Conservation (phyloP, 2,113 vertebrate genomes). For the Tenrec ecaudatus region DNA sequence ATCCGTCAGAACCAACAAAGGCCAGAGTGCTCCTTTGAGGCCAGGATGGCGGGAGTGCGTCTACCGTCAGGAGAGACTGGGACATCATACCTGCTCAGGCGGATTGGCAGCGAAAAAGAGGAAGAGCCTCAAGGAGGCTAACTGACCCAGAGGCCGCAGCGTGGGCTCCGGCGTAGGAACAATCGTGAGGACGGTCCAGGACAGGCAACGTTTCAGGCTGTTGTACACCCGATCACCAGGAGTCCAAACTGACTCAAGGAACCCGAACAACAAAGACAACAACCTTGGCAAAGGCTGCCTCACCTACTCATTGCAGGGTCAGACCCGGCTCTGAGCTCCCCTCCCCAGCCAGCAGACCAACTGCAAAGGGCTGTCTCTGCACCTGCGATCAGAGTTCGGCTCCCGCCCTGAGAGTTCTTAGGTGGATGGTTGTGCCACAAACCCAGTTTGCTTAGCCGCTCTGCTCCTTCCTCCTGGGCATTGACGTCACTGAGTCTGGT, state of each 20-base stretch:
- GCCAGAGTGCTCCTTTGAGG: too few species aligned
- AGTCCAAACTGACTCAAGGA: too few species aligned
- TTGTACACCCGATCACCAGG: too few species aligned
- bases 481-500: too few species aligned
- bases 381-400: not conserved
- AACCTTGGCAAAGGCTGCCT: not conserved
- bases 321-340: not conserved
- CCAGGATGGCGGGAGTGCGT: too few species aligned
- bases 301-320: not conserved
- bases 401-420: slow-evolving; percentile 7
- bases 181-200: not conserved
- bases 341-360: not conserved
- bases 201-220: not conserved
- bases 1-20: too few species aligned
- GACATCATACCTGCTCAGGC: too few species aligned
- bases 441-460: slow-evolving; percentile 57
- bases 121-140: not conserved
- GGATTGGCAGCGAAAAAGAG: too few species aligned
- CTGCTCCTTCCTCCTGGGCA: too few species aligned
- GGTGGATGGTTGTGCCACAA: slow-evolving; percentile 16
- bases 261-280: not conserved
- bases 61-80: too few species aligned
- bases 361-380: slow-evolving; percentile 47
- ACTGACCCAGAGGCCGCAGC: too few species aligned
- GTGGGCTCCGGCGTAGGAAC: too few species aligned